Evolutionary conservation across 1,140 invertebrate genomes (phyloP).

Genomic region (Ylistrum balloti): DNA sequence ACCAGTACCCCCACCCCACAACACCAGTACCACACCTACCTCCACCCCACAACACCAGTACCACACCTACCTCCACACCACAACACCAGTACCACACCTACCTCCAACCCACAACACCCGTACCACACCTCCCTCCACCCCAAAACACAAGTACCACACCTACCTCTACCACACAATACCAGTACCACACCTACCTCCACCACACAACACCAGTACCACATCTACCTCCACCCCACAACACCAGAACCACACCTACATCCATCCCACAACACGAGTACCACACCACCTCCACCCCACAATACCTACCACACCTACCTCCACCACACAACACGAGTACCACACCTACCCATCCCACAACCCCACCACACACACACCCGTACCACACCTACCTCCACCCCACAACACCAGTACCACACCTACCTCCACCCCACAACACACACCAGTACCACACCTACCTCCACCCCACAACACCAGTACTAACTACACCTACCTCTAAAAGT

Average conservation of each 20-base stretch:
- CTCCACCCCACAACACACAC: neutral
- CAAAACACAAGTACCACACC: neutral
- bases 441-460: too few relatives aligned
- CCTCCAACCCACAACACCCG: neutral
- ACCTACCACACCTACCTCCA: neutral
- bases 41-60: neutral
- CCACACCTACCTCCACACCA: neutral
- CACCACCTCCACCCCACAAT: neutral
- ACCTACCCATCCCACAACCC: neutral
- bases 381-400: slow-evolving; percentile 24
- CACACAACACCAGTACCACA: neutral
- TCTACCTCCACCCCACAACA: slow-evolving; percentile 5
- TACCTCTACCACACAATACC: neutral
- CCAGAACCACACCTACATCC: neutral
- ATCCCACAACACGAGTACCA: neutral
- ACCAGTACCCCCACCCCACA: neutral
- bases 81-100: neutral
- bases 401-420: neutral
- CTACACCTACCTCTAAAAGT: neutral
- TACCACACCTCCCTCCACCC: neutral
- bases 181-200: neutral
- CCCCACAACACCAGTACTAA: too few relatives aligned
- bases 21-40: neutral
- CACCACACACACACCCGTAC: too few relatives aligned
- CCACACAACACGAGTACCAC: neutral